Evolutionary conservation across 2,797 vertebrate genomes (phyloP).

Genomic region (Catharus ustulatus): DNA sequence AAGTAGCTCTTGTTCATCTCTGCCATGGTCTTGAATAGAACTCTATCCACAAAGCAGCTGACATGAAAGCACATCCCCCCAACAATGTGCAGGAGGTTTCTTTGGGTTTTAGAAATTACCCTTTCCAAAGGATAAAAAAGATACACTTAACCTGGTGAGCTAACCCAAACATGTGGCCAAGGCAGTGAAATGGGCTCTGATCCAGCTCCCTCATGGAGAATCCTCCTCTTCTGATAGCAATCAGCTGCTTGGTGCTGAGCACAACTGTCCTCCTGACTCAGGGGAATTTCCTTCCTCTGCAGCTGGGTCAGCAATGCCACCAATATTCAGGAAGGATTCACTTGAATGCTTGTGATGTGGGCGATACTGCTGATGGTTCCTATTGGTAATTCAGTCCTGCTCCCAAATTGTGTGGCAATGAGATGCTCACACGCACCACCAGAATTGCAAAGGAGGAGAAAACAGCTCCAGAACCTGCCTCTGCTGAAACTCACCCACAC

Average conservation of each 20-base stretch:
- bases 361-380: not conserved
- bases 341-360: not conserved
- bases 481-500: not conserved
- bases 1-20: not conserved
- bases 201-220: not conserved
- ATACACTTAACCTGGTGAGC: not conserved
- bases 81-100: not conserved
- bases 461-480: not conserved
- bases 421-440: not conserved
- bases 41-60: not conserved
- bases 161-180: not conserved
- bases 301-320: not conserved
- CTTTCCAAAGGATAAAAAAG: not conserved
- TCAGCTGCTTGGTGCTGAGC: not conserved
- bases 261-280: not conserved
- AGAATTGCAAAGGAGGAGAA: not conserved
- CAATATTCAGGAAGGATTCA: not conserved
- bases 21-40: not conserved
- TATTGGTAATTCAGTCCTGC: not conserved
- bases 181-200: not conserved
- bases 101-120: not conserved
- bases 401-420: not conserved
- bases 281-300: not conserved
- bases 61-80: not conserved
- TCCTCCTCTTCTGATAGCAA: not conserved